Conservation (phyloP, 2,113 vertebrate genomes). For the Paramormyrops kingsleyae region DNA sequence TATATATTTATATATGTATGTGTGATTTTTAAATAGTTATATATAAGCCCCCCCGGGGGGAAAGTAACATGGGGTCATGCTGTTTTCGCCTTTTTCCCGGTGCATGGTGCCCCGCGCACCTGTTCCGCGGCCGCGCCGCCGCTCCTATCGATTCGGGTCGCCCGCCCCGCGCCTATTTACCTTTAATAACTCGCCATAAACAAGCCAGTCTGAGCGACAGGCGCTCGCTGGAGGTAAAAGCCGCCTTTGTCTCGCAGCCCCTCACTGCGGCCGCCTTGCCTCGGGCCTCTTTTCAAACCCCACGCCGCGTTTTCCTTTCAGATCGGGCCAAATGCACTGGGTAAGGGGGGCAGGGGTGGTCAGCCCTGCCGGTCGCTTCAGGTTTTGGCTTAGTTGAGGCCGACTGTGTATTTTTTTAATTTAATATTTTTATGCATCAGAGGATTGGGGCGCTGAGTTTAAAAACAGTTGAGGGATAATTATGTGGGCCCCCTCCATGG, state of each 20-base stretch:
- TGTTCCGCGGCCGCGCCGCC: not conserved
- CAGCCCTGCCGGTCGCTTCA: not conserved
- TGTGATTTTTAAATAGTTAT: not conserved
- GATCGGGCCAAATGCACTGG: no score
- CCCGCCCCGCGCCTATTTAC: not conserved
- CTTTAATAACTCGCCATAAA: not conserved
- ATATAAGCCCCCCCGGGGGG: not conserved
- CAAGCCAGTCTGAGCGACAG: not conserved
- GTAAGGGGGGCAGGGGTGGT: not conserved
- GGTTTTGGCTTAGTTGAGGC: not conserved
- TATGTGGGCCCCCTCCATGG: not conserved
- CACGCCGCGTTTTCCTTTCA: not conserved
- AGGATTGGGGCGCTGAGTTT: not conserved
- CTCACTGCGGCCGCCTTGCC: not conserved
- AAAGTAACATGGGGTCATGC: not conserved
- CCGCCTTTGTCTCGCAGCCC: not conserved
- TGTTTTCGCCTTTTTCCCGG: not conserved
- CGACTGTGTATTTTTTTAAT: not conserved
- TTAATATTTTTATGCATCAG: not conserved
- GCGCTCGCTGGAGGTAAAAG: not conserved
- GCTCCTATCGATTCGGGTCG: not conserved
- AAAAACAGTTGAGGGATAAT: constrained; percentile 5
- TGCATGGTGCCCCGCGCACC: not conserved
- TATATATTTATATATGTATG: not conserved
- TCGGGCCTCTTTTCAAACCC: not conserved